Base-by-base conservation (phyloP, 2,888 invertebrate species). In the Emmelina monodactyla region DNA sequence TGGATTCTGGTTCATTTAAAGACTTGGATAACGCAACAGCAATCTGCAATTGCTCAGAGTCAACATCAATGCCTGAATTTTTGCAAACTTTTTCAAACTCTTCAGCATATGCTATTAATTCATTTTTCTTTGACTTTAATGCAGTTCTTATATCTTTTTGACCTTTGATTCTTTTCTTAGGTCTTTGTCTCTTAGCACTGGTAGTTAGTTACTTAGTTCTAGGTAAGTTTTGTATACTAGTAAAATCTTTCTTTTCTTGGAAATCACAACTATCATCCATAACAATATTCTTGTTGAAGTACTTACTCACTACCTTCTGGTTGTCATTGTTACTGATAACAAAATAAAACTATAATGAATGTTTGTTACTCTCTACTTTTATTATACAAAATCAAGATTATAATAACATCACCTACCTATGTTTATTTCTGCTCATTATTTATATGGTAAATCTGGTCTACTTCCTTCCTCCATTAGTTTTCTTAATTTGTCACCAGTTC, bases 1-100 rank as follows among this genome's bases (percentile, higher is more conserved):
- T n/a, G n/a, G n/a, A n/a, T 25, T 4, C 4, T 3, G 25, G n/a
- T 4, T 25, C n/a, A 15, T 48, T 32, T 38, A 81, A 54, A 1
- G 88, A 88, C 52, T 82, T 83, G 2, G 88, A 88, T 38, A 88
- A 55, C 10, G 87, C 87, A 45, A 88, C 69, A 29, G 87, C 88
- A 58, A 88, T 51, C 55, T 87, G 86, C 40, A 88, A 62, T 45
- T 88, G 84, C 47, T 88, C 85, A 0, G 84, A 67, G 65, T 87
- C 84, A 31, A 85, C 66, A 55, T 87, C 85, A 34, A 72, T 49
- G 1, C 76, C 76, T 35, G 62, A 64, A 42, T 60, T 51, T 38
- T 61, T 63, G 44, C 70, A 83, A 40, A 78, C 69, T 50, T 52
- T 60, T 47, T 67, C 69, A 64, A 68, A 80, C 40, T 67, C 59